A percentile compares a stretch with the other conserved stretches of the same genome.
These are phyloP conservation scores for Pyrocoelia pectoralis DNA, from an alignment of 2,888 invertebrate genomes.

Conservation along the genomic window DNA sequence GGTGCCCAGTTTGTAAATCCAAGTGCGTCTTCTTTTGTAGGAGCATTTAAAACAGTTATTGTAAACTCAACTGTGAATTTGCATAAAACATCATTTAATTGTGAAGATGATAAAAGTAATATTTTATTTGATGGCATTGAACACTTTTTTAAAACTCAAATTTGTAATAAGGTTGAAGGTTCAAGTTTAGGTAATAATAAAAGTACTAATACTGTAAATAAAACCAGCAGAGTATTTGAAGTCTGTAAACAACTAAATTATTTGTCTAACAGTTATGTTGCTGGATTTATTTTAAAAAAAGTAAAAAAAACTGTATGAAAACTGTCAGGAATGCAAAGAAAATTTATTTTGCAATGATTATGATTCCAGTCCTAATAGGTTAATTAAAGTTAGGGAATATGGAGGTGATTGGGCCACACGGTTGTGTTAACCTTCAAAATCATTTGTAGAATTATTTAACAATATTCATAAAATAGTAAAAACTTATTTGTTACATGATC, in stretches of 20 bases:
- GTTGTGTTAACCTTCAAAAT: slow-evolving; percentile 1
- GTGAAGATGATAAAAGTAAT: no score
- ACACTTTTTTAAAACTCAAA: slow-evolving; percentile 2
- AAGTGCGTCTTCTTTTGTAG: slow-evolving; percentile 2
- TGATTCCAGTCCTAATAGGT: slow-evolving; percentile 1
- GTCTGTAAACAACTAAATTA: slow-evolving; percentile 1
- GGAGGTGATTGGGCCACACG: slow-evolving; percentile 9
- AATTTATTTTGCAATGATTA: slow-evolving; percentile 9
- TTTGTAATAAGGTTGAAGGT: slow-evolving; percentile 2
- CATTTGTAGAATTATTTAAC: slow-evolving; percentile 3
- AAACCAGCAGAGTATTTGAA: slow-evolving; percentile 1
- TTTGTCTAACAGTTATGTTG: slow-evolving; percentile 10
- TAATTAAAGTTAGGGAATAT: no score
- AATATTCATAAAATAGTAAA: neutral
- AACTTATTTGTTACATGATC: slow-evolving; percentile 4
- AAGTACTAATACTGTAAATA: slow-evolving; percentile 4
- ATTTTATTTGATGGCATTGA: neutral
- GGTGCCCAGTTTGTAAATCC: slow-evolving; percentile 3
- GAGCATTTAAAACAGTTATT: slow-evolving; percentile 1
- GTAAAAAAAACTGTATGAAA: neutral
- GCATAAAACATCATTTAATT: slow-evolving; percentile 4
- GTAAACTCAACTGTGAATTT: slow-evolving; percentile 1
- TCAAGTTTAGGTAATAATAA: slow-evolving; percentile 4
- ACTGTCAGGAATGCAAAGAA: neutral
- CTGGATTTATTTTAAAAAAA: slow-evolving; percentile 10